Conservation (phyloP, 2,113 vertebrate genomes). For the Cryptomyrus ogoouensis region DNA sequence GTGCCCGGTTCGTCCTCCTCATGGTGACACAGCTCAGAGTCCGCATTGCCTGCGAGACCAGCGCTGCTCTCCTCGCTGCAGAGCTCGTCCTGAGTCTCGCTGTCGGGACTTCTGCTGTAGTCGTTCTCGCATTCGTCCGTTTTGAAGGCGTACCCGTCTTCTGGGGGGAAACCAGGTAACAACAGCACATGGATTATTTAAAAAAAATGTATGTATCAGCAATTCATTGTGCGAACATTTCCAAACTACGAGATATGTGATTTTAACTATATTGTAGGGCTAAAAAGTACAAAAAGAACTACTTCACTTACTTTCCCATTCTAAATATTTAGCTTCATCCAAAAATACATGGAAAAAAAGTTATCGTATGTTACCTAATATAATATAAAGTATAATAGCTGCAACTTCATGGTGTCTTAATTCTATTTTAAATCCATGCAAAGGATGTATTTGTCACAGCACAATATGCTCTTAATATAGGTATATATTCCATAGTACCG, state of each 20-base stretch:
- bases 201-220: neutral
- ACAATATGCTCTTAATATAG: neutral
- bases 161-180: neutral
- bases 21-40: conserved; percentile 50
- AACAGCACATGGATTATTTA: neutral
- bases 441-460: neutral
- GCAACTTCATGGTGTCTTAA: neutral
- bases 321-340: neutral
- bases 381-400: neutral
- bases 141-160: conserved; percentile 44
- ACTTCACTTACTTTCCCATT: neutral
- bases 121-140: conserved; percentile 62
- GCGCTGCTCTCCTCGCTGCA: conserved; percentile 73
- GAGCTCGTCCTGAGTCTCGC: conserved; percentile 65
- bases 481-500: neutral
- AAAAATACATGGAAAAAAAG: neutral
- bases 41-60: conserved; percentile 45
- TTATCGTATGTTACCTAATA: neutral
- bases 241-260: neutral
- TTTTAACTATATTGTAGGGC: neutral
- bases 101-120: conserved; percentile 59
- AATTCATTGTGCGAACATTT: neutral
- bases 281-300: neutral
- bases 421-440: neutral
- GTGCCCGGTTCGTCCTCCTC: conserved; percentile 49